These are phyloP conservation scores for Martes martes DNA, from an alignment of 2,113 vertebrate genomes.

Conservation along the genomic window DNA sequence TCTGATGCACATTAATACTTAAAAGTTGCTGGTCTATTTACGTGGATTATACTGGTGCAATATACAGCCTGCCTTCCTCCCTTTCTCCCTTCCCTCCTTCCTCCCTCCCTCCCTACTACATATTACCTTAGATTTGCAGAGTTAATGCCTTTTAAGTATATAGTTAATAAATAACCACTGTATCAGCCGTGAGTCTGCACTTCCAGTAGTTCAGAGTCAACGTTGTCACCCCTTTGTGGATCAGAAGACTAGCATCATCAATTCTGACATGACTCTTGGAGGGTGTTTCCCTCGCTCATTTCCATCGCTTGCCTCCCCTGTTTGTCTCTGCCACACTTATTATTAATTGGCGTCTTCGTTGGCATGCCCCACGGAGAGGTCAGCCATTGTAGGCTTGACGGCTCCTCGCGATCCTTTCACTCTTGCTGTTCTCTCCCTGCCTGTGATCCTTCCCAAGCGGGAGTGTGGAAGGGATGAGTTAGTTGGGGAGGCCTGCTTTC, in stretches of 20 bases:
- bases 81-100: no score
- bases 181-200: background rate
- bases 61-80: background rate
- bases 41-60: background rate
- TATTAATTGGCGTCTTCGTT: background rate
- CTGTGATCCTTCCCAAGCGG: background rate
- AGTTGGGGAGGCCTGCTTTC: background rate
- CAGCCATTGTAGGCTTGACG: background rate
- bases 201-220: background rate
- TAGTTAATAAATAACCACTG: background rate
- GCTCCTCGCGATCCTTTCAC: background rate
- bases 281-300: constrained; percentile 30
- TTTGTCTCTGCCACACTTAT: background rate
- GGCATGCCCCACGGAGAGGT: background rate
- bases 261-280: background rate
- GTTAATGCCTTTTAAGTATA: background rate
- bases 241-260: background rate
- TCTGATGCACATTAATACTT: background rate
- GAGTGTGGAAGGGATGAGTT: background rate
- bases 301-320: background rate
- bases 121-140: background rate
- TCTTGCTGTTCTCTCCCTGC: background rate
- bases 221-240: background rate
- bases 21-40: background rate
- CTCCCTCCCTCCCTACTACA: no score